Evolutionary conservation across 2,113 vertebrate species (phyloP).

Genomic region (Ochotona curzoniae): DNA sequence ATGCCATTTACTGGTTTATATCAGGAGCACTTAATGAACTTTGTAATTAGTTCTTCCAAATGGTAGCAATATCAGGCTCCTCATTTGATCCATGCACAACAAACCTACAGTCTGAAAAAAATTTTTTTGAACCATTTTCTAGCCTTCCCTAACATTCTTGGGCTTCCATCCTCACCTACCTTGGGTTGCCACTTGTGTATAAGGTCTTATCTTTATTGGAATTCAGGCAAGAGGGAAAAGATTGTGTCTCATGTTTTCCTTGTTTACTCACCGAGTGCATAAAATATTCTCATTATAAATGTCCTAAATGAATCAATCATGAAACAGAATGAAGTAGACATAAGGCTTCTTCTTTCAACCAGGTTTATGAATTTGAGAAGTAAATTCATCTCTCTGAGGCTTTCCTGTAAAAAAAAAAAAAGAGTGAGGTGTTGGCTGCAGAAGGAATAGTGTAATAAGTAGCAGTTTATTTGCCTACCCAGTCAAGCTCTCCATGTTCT

Average conservation of each 20-base stretch:
- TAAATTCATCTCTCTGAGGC: neutral
- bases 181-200: neutral
- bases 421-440: neutral
- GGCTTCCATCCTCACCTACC: neutral
- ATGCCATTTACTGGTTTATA: slow-evolving; percentile 12
- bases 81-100: slow-evolving; percentile 68
- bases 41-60: slow-evolving; percentile 77
- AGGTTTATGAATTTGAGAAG: slow-evolving; percentile 17
- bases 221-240: neutral
- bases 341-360: neutral
- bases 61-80: slow-evolving; percentile 66
- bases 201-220: neutral
- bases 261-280: neutral
- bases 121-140: slow-evolving; percentile 75
- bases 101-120: slow-evolving; percentile 71
- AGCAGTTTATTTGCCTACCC: neutral
- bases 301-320: neutral
- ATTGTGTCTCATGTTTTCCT: neutral
- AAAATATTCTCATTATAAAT: neutral
- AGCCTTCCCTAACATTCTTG: neutral
- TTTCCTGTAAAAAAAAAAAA: slow-evolving; percentile 13
- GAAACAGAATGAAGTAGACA: neutral
- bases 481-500: neutral
- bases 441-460: neutral
- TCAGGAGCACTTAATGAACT: slow-evolving; percentile 65